Conservation (phyloP, 2,888 invertebrate species). For the Coremacera marginata region DNA sequence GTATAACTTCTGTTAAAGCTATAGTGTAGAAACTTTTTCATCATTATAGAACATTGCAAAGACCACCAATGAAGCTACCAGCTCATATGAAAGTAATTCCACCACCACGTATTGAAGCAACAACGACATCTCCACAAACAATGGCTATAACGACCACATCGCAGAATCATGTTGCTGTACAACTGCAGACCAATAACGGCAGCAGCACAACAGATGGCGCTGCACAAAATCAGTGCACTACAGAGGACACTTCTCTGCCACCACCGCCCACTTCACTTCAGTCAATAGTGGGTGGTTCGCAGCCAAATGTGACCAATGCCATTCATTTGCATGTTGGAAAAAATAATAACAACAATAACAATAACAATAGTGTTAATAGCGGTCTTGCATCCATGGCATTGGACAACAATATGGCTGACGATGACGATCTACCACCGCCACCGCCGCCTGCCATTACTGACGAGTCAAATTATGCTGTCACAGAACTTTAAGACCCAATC, state of each 20-base stretch:
- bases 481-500: conserved; percentile 64
- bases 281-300: conserved; percentile 33
- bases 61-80: conserved; percentile 69
- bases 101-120: conserved; percentile 67
- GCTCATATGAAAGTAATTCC: conserved; percentile 69
- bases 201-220: conserved; percentile 39
- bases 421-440: conserved; percentile 64
- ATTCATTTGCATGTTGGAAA: conserved; percentile 48
- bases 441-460: conserved; percentile 68
- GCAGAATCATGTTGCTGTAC: conserved; percentile 22
- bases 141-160: conserved; percentile 40
- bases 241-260: conserved; percentile 59
- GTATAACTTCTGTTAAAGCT: conserved; percentile 42
- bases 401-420: conserved; percentile 45
- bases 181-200: conserved; percentile 31
- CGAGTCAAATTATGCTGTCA: conserved; percentile 69
- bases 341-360: conserved; percentile 51
- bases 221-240: conserved; percentile 35
- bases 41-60: conserved; percentile 63
- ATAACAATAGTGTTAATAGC: conserved; percentile 46
- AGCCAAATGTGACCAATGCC: conserved; percentile 44
- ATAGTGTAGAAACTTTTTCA: background rate
- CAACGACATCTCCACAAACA: conserved; percentile 59
- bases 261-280: conserved; percentile 55
- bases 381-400: conserved; percentile 51